Percentiles rank a stretch among this genome's conserved stretches.
These are phyloP conservation scores for Oreocharis arfaki DNA, from an alignment of 2,113 vertebrate genomes.

Conservation along the genomic window DNA sequence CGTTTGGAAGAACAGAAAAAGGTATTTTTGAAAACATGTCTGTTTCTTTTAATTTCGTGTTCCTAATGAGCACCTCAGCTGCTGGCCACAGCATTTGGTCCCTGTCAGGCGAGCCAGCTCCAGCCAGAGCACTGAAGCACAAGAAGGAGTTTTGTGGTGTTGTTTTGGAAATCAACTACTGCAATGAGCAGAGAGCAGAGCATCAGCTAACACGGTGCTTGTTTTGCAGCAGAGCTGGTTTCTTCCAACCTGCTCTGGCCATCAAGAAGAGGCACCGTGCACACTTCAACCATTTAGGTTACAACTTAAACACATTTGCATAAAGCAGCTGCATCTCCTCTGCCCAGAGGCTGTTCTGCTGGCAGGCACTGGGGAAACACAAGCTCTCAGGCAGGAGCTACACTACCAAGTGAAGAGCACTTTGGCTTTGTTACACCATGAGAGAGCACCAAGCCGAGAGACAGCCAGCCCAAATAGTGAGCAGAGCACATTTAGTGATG, in stretches of 20 bases:
- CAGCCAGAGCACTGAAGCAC: neutral
- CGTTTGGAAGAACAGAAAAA: neutral
- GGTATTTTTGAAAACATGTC: neutral
- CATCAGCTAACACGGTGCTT: fast-evolving
- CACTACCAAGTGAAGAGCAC: neutral
- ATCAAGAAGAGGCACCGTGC: neutral
- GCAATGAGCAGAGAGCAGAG: neutral
- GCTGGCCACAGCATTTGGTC: neutral
- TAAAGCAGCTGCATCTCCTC: neutral
- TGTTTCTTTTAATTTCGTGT: neutral
- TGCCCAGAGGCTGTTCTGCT: neutral
- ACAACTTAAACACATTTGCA: neutral
- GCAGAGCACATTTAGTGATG: neutral
- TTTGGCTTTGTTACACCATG: neutral
- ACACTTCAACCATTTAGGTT: neutral
- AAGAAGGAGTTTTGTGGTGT: neutral
- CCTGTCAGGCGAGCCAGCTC: neutral
- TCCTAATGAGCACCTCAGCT: neutral
- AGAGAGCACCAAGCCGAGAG: neutral
- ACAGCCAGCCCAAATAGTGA: neutral
- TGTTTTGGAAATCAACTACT: neutral
- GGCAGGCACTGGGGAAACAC: neutral
- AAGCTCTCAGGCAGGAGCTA: neutral
- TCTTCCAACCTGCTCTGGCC: neutral
- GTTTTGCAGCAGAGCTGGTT: neutral